Percentiles rank a stretch among this genome's conserved stretches.
Evolutionary conservation across 2,113 vertebrate genomes (phyloP).

Genomic region (Lota lota): DNA sequence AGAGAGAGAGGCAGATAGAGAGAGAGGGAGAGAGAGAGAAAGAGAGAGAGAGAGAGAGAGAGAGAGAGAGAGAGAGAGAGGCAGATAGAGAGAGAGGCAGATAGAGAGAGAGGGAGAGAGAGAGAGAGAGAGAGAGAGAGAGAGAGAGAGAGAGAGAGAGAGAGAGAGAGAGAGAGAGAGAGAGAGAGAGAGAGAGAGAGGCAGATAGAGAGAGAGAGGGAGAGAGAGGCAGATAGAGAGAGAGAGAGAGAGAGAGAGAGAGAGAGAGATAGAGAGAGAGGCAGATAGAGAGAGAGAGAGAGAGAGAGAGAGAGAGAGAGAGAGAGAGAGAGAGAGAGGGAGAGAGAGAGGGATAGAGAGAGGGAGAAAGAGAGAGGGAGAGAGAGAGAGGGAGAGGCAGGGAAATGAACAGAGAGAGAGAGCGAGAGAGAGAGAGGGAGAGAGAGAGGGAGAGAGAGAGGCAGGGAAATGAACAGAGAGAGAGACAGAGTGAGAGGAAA

Average conservation of each 20-base stretch:
- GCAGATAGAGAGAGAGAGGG: slow-evolving; percentile 21
- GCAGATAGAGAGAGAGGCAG: slow-evolving; percentile 21
- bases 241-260: slow-evolving; percentile 7
- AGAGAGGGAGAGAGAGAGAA: not conserved
- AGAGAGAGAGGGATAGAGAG: slow-evolving; percentile 17
- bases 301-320: not conserved
- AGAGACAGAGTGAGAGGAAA: slow-evolving; percentile 1
- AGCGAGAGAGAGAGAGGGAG: not conserved
- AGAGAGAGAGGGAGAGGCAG: not conserved
- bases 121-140: not conserved
- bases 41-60: not conserved
- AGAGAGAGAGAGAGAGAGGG: slow-evolving; percentile 14
- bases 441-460: not conserved
- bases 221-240: too few relatives aligned
- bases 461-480: slow-evolving; percentile 37
- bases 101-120: slow-evolving; percentile 5
- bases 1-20: not conserved
- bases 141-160: not conserved
- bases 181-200: not conserved
- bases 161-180: not conserved
- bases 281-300: not conserved
- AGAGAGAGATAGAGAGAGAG: not conserved
- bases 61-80: not conserved
- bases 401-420: not conserved
- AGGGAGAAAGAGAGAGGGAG: slow-evolving; percentile 6